phyloP scores from a whole-genome alignment of 2,113 vertebrate species.

The Limanda limanda region DNA sequence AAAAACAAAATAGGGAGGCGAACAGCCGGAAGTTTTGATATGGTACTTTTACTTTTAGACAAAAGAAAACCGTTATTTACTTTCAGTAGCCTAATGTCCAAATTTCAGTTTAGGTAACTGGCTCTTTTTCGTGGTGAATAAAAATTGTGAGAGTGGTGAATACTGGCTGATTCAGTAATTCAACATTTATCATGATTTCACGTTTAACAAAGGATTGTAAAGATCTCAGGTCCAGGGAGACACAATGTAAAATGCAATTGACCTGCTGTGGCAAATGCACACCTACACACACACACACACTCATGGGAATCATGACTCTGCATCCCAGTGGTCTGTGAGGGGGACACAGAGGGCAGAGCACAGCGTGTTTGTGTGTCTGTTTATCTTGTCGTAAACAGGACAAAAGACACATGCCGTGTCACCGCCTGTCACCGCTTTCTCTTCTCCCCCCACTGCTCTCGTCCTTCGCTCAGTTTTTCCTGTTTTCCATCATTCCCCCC shows the following conservation, averaged over 20 bases:
- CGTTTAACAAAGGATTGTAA: background rate
- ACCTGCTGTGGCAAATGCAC: constrained; percentile 17
- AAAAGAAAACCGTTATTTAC: no score
- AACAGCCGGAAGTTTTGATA: no score
- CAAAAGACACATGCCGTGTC: constrained; percentile 67
- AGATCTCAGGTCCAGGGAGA: background rate
- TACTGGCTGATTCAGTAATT: background rate
- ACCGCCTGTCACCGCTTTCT: constrained; percentile 74
- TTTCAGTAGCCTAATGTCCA: no score
- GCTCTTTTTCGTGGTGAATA: no score
- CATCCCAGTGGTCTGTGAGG: constrained; percentile 53
- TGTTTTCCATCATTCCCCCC: background rate
- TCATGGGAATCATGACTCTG: constrained; percentile 47
- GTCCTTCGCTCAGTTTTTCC: constrained; percentile 47
- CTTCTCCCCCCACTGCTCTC: constrained; percentile 35
- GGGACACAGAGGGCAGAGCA: constrained; percentile 66
- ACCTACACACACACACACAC: background rate
- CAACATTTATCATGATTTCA: background rate
- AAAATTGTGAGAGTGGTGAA: background rate
- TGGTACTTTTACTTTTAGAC: no score
- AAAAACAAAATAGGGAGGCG: no score
- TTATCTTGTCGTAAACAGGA: constrained; percentile 75
- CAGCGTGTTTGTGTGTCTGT: constrained; percentile 59
- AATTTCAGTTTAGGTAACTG: no score
- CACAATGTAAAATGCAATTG: background rate